Base-by-base conservation (phyloP, 2,888 invertebrate species). In the Tupiocoris notatus region DNA sequence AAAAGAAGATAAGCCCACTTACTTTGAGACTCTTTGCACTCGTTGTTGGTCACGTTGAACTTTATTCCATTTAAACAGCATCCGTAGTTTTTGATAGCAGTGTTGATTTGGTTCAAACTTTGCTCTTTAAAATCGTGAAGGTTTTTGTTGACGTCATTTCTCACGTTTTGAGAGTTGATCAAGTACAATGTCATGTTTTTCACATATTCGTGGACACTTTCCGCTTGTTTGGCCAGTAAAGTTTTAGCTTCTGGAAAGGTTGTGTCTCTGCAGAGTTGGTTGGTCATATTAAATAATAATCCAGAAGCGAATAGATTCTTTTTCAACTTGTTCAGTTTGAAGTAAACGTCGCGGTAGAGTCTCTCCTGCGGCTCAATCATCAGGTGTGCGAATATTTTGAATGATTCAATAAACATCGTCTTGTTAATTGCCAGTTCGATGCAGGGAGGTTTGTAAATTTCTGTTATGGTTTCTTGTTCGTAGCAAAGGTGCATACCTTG, bases 141-240 rank as follows among this genome's bases (percentile, higher is more conserved):
- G 20, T 65, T 39, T 17, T 39, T 65, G 18, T 25, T 20, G 1
- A 20, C 39, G 1, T 25, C 2, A 16, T 39, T 54, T 16, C 39
- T 54, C 18, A 2, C 2, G 2, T 65, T 24, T 24, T 65, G 65
- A 1, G 65, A 39, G 16, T 65, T 65, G 17, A 65, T 39, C 39
- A 65, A 39, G 12, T 65, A 25, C 39, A 65, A 18, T n/a, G 65
- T 65, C 1, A 65, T 65, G 39, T 65, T 65, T 54, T n/a, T 65
- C 20, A 17, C 54, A 18, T 16, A 0, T 18, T 65, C 39, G 12
- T 39, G 22, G 18, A n/a, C 18, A 2, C 25, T 9, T 16, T 1
- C 12, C n/a, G 54, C 6, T 16, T 65, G 25, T 16, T 65, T 25
- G 1, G 22, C 1, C 65, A 65, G 3, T 1, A 65, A 54, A 1